These are phyloP conservation scores for Ostrea denselamellosa DNA, from an alignment of 1,140 invertebrate species.

Conservation along the genomic window DNA sequence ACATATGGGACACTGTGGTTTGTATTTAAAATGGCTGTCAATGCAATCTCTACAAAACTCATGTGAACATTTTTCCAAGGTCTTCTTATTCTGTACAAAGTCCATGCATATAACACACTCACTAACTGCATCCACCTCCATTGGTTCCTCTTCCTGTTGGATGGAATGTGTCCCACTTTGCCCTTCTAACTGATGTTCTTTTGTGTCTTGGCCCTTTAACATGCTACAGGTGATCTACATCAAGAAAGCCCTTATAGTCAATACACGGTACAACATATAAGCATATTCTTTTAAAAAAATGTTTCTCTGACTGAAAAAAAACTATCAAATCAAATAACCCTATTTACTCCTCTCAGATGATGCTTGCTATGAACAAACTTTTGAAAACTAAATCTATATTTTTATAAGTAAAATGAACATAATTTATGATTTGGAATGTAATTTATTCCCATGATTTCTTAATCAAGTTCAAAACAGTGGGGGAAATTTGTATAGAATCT, in stretches of 20 bases:
- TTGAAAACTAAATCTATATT: no score
- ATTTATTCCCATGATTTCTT: no score
- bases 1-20: slow-evolving; percentile 55
- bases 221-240: background rate
- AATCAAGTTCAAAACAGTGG: no score
- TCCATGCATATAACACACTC: slow-evolving; percentile 52
- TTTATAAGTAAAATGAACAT: no score
- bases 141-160: slow-evolving; percentile 40
- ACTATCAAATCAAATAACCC: no score
- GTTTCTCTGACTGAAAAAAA: no score
- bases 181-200: background rate
- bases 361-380: no score
- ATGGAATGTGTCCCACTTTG: background rate
- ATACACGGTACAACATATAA: background rate
- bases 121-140: slow-evolving; percentile 49
- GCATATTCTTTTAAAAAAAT: no score
- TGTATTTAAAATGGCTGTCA: slow-evolving; percentile 53
- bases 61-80: slow-evolving; percentile 52
- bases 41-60: slow-evolving; percentile 57
- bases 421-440: no score
- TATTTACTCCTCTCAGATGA: no score
- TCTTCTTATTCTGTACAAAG: slow-evolving; percentile 46
- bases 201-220: background rate
- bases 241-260: background rate
- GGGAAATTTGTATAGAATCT: no score